A percentile compares a stretch with the other conserved stretches of the same genome.
phyloP scores from a whole-genome alignment of 2,797 vertebrate genomes.

The Dendrocincla tyrannina region DNA sequence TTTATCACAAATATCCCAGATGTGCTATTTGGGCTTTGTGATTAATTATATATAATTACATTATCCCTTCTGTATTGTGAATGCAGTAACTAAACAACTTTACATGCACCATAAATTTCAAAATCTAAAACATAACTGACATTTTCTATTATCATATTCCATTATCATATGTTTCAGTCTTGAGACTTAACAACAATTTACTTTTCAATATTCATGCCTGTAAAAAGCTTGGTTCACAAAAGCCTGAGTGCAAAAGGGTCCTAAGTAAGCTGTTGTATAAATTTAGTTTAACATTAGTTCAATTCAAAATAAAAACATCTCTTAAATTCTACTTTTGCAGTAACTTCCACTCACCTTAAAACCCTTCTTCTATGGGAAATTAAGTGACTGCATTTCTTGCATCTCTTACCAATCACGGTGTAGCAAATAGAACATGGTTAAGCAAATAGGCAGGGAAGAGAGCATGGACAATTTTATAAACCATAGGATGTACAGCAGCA shows the following conservation, averaged over 20 bases:
- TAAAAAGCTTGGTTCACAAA: background rate
- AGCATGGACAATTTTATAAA: fast-evolving
- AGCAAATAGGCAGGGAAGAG: background rate
- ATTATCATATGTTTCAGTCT: background rate
- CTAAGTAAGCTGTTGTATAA: background rate
- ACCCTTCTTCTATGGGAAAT: background rate
- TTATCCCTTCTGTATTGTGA: background rate
- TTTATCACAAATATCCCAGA: slow-evolving; percentile 16
- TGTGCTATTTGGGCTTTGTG: background rate
- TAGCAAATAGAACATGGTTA: background rate
- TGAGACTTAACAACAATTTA: background rate
- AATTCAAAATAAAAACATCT: background rate
- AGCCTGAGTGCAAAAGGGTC: background rate
- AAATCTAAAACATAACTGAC: background rate
- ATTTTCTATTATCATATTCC: background rate
- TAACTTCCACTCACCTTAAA: background rate
- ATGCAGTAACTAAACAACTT: background rate
- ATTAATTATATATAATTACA: slow-evolving; percentile 28
- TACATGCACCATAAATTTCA: background rate
- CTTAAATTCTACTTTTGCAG: background rate
- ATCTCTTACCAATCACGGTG: background rate
- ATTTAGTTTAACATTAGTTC: background rate
- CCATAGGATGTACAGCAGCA: fast-evolving
- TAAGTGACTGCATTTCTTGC: background rate
- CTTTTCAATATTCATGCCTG: background rate